Conservation (phyloP, 2,113 vertebrate genomes). For the Leucoraja erinaceus region DNA sequence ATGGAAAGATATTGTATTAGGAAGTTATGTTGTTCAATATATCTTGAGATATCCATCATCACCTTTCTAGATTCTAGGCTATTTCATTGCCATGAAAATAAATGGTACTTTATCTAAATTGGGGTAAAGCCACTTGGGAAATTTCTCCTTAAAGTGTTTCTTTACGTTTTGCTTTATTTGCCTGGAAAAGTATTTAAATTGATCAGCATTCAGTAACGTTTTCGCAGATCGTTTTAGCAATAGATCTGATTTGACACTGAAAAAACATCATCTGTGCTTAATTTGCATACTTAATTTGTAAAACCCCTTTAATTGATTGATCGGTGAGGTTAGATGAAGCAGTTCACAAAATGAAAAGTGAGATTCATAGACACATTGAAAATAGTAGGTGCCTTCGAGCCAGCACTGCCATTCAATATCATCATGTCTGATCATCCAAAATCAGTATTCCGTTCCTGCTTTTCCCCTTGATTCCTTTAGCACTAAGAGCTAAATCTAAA, state of each 20-base stretch:
- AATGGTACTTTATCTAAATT: background rate
- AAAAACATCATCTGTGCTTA: background rate
- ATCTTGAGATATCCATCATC: background rate
- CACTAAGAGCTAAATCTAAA: too few relatives aligned
- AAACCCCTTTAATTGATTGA: background rate
- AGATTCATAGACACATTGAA: background rate
- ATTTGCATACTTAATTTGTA: background rate
- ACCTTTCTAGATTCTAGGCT: background rate
- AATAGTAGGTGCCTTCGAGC: too few relatives aligned
- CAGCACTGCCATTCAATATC: too few relatives aligned
- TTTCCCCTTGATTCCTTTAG: too few relatives aligned
- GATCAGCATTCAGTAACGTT: background rate
- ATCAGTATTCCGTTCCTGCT: too few relatives aligned
- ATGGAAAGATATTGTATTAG: slow-evolving; percentile 46
- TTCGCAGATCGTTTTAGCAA: too few relatives aligned
- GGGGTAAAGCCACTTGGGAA: background rate
- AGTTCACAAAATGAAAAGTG: background rate
- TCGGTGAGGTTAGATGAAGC: background rate
- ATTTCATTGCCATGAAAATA: background rate
- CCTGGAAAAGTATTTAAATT: background rate
- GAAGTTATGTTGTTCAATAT: background rate
- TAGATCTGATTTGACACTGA: background rate
- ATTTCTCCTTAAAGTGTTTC: background rate
- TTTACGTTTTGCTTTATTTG: background rate
- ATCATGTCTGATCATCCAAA: too few relatives aligned